Evolutionary conservation across 2,888 invertebrate genomes (phyloP).

Genomic region (Dioctria linearis): DNA sequence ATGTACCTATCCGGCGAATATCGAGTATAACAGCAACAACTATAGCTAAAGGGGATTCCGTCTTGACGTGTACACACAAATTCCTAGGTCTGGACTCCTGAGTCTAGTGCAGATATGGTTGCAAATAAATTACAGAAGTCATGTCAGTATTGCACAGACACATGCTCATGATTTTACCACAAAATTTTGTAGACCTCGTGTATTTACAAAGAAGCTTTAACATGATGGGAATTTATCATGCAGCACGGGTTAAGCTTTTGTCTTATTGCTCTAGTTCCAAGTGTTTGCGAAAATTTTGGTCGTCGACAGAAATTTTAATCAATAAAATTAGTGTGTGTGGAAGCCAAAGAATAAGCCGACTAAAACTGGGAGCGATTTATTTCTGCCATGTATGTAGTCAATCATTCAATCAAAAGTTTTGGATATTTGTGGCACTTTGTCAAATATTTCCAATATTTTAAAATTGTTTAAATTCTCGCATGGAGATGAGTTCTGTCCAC

Average conservation of each 20-base stretch:
- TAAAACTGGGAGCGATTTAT: background rate
- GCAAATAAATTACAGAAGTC: constrained; percentile 41
- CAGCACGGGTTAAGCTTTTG: constrained; percentile 44
- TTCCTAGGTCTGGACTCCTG: background rate
- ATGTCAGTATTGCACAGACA: constrained; percentile 17
- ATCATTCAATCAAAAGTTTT: no score
- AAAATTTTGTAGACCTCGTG: background rate
- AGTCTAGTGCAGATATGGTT: background rate
- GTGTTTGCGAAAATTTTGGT: constrained; percentile 28
- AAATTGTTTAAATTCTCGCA: no score
- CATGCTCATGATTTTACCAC: background rate
- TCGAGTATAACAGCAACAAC: constrained; percentile 19
- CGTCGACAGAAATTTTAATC: constrained; percentile 48
- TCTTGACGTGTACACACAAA: constrained; percentile 27
- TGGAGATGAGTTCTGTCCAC: no score
- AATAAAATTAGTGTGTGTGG: constrained; percentile 41
- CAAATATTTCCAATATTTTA: no score
- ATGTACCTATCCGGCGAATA: constrained; percentile 32
- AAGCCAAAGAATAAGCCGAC: background rate
- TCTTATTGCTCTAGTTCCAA: constrained; percentile 52
- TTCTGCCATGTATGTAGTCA: no score
- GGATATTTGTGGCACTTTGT: no score
- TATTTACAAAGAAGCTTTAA: constrained; percentile 41
- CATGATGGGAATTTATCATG: constrained; percentile 47
- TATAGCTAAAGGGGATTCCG: background rate